Base-by-base conservation (phyloP, 2,797 vertebrate species). In the Xiphophorus birchmanni region DNA sequence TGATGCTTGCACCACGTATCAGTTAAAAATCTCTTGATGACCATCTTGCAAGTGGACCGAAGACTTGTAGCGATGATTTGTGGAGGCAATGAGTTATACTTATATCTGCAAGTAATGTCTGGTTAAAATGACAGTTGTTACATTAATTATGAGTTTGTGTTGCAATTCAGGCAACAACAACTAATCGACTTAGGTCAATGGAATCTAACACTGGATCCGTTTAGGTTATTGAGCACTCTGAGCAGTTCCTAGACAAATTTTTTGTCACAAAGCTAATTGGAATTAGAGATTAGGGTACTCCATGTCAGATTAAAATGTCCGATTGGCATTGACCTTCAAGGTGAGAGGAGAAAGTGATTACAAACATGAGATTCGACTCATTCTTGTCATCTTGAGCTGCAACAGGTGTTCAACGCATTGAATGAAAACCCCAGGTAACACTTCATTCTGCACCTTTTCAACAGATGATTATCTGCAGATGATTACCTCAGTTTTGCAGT, bases 151-250 rank as follows among this genome's bases (percentile, higher is more conserved):
- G 26, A 45, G 40, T 40, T 74, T 80, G 69, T 76, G 56, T 82
- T 87, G 79, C 52, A 89, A 84, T 75, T 35, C 54, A 40, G 79
- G 67, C 81, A 76, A 88, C 75, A 47, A 85, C 89, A 86, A 80
- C 73, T 73, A 84, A 42, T 69, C 10, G 9, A 42, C 21, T 79
- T 65, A 26, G 78, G 78, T 76, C 23, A 35, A 72, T 71, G 73
- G 69, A 60, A 50, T 78, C 80, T 87, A 87, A 86, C 79, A 26
- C 84, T 73, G 76, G 21, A 77, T 78, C 58, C 81, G 84, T 92
- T 90, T 82, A 91, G 91, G 91, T 93, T 93, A 91, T 94, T 90
- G 82, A 91, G 88, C 79, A 85, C 71, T 93, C 90, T 90, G 81
- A 78, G 79, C 80, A 80, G 78, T 88, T 91, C 92, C 84, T 88